Percentiles rank a stretch among this genome's conserved stretches.
These are phyloP conservation scores for Tethea ocularis DNA, from an alignment of 2,888 invertebrate genomes.

Conservation along the genomic window DNA sequence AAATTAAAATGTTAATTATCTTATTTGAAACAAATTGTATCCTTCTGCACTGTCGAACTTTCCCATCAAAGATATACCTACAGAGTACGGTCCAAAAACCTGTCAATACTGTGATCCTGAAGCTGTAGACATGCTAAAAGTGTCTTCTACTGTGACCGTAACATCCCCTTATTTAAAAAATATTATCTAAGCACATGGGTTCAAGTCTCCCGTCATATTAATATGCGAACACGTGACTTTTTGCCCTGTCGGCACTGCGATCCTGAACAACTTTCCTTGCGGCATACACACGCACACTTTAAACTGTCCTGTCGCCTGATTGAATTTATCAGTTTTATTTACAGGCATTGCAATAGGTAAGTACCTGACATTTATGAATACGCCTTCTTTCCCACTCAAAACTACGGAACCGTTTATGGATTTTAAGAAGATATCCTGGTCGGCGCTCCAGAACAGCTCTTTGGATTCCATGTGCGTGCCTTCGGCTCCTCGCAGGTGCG, in stretches of 20 bases:
- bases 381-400: slow-evolving; percentile 87
- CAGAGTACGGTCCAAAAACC: too few species aligned
- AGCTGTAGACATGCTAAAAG: too few species aligned
- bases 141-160: too few species aligned
- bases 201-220: slow-evolving; percentile 83
- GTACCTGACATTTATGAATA: slow-evolving; percentile 88
- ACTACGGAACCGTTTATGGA: slow-evolving; percentile 90
- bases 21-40: too few species aligned
- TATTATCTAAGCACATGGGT: slow-evolving; percentile 80
- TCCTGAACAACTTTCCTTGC: slow-evolving; percentile 91
- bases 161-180: too few species aligned
- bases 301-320: slow-evolving; percentile 84
- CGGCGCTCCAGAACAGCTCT: slow-evolving; percentile 89
- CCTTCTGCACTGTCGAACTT: too few species aligned
- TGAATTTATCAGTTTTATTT: slow-evolving; percentile 52
- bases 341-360: slow-evolving; percentile 86
- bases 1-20: too few species aligned
- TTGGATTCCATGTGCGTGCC: slow-evolving; percentile 89
- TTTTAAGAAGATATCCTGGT: slow-evolving; percentile 90
- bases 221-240: slow-evolving; percentile 86
- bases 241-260: slow-evolving; percentile 86
- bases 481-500: slow-evolving; percentile 90
- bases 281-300: slow-evolving; percentile 97
- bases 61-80: too few species aligned
- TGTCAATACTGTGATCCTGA: too few species aligned